Evolutionary conservation across 2,797 vertebrate genomes (phyloP), one percentile per base, ranked within the genome.

Genomic region (Hirundo rustica): DNA sequence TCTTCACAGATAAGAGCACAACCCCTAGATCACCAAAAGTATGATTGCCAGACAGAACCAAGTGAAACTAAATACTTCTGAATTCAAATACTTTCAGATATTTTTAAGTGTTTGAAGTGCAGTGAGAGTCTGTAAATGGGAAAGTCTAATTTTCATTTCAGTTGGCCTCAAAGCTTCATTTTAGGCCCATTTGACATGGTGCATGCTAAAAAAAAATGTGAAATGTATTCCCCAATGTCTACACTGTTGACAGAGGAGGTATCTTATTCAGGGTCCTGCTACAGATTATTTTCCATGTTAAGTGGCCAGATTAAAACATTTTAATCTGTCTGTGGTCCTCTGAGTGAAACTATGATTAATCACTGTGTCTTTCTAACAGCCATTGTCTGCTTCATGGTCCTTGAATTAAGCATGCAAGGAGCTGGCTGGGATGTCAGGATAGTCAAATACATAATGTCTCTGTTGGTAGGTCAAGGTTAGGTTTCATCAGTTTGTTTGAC

Each of bases 401-500:
- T 93, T 89, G 55, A 85, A 85, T 65, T 76, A 91, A 58, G 32
- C 47, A 42, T 61, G 75, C 53, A 77, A 91, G 68, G n/a, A 85
- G n/a, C 40, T 91, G 36, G 68, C 78, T 83, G n/a, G 48, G 47
- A 68, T 91, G 66, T 89, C 78, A 88, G 20, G 61, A 67, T 40
- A 71, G 64, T 90, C 71, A 61, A 78, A 73, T 42, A 38, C 15
- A 19, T 86, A 77, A 92, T 74, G 44, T 84, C n/a, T 89, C 60
- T 86, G 38, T 84, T 88, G 44, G 79, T 88, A 90, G 90, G 62
- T 47, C 87, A 55, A 92, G 61, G 74, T 86, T 90, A 91, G 50
- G 62, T 87, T 93, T 88, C 91, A 53, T 97, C 85, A 34, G 30
- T 84, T 83, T 91, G 34, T 85, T 89, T 88, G 83, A 88, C 68